Evolutionary conservation across 2,113 vertebrate species (phyloP).

Genomic region (Muscicapa adusta): DNA sequence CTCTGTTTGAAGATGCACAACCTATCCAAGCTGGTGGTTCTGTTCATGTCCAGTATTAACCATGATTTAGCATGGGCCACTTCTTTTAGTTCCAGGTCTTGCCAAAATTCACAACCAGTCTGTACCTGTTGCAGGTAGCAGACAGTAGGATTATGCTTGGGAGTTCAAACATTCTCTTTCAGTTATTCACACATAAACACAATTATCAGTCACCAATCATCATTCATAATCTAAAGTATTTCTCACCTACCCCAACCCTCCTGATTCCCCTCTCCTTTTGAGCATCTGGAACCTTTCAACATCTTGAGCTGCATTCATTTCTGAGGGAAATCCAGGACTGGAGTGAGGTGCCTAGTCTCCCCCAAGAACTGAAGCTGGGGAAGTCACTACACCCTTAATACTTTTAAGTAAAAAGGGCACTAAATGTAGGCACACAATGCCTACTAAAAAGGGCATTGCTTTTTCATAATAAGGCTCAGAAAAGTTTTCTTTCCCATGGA

Average conservation of each 20-base stretch:
- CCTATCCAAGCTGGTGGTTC: not conserved
- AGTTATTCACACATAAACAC: not conserved
- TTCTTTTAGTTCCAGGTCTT: not conserved
- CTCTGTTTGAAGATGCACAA: not conserved
- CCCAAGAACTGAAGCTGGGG: not conserved
- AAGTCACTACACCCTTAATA: accelerated
- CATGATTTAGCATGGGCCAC: accelerated
- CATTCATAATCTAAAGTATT: not conserved
- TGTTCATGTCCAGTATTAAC: not conserved
- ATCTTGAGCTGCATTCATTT: not conserved
- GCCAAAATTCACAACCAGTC: not conserved
- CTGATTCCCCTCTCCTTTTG: not conserved
- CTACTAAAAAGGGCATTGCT: accelerated
- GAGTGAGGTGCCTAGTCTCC: accelerated
- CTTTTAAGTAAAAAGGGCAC: too few species aligned
- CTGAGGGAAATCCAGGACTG: not conserved
- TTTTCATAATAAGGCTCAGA: not conserved
- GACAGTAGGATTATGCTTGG: not conserved
- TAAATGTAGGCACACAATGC: too few species aligned
- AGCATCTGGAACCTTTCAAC: not conserved
- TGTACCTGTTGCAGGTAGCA: not conserved
- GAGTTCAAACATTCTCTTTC: not conserved
- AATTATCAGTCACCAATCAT: not conserved
- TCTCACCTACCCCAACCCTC: not conserved
- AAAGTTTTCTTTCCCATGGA: not conserved